Evolutionary conservation across 2,113 vertebrate genomes (phyloP).

Genomic region (Phrynosoma platyrhinos): DNA sequence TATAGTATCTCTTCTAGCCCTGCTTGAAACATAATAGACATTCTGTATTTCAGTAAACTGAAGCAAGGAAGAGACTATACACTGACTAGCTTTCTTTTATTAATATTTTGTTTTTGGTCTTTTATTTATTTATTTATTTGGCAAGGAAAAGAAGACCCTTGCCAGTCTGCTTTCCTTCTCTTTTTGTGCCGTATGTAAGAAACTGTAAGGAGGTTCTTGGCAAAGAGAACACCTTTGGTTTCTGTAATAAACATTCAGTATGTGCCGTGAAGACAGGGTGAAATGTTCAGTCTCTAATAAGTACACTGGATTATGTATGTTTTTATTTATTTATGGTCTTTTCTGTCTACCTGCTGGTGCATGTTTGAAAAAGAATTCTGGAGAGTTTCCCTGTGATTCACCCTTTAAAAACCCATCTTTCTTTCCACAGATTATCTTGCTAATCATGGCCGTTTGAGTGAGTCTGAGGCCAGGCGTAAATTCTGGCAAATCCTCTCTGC

Average conservation of each 20-base stretch:
- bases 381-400: slow-evolving; percentile 34
- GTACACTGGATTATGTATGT: no score
- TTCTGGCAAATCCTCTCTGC: slow-evolving; percentile 99
- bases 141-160: not conserved
- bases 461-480: slow-evolving; percentile 92
- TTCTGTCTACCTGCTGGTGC: not conserved
- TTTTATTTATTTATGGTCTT: not conserved
- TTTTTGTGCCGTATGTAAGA: not conserved
- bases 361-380: not conserved
- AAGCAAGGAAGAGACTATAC: not conserved
- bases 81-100: not conserved
- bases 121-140: not conserved
- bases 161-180: no score
- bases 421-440: slow-evolving; percentile 91
- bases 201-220: not conserved
- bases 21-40: not conserved
- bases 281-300: not conserved
- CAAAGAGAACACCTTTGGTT: not conserved
- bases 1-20: not conserved
- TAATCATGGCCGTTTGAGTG: slow-evolving; percentile 92
- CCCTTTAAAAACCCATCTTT: slow-evolving; percentile 24
- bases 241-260: not conserved
- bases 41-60: not conserved
- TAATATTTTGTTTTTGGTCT: not conserved
- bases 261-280: not conserved